Evolutionary conservation across 2,888 invertebrate species (phyloP), one percentile per base, ranked within the genome.

Genomic region (Strigamia maritima): DNA sequence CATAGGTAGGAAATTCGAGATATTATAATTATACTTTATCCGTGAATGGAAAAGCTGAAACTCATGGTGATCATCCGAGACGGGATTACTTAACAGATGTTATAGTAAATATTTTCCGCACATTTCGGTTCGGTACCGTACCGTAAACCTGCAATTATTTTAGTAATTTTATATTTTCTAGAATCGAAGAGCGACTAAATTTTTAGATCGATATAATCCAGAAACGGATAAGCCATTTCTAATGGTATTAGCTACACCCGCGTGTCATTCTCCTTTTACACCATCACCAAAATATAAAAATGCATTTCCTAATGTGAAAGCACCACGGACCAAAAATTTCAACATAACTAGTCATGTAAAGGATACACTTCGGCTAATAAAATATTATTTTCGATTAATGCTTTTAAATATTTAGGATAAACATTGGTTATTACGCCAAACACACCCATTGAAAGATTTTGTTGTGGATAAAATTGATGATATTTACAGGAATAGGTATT

Each of bases 21-120:
- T 97, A 97, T 86, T 97, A 96, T 86, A 91, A 95, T 87, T 97
- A 95, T 84, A 91, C 91, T 0, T 86, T 97, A 75, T 94, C 93
- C 0, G 90, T 94, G 82, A 94, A 97, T 85, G 93, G 93, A 0
- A 89, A 89, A 0, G 88, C 89, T 12, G 90, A 89, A 40, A 84
- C 85, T 75, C 90, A 91, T 83, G 90, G 90, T 16, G 85, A 89
- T 24, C 87, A 90, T 22, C 87, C 86, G 80, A 79, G 83, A 19
- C 81, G 82, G 19, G 89, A 91, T 80, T 97, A 97, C 86, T 89
- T 97, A 22, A 96, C 97, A 1, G 94, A 95, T 87, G 88, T 94
- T 78, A 90, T 96, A 83, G 93, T 93, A 86, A 90, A 90, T 87
- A 76, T 31, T 38, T 12, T 19, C 35, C 31, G 31, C 31, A n/a